phyloP scores from a whole-genome alignment of 1,140 invertebrate genomes.

The Gonioctena quinquepunctata region DNA sequence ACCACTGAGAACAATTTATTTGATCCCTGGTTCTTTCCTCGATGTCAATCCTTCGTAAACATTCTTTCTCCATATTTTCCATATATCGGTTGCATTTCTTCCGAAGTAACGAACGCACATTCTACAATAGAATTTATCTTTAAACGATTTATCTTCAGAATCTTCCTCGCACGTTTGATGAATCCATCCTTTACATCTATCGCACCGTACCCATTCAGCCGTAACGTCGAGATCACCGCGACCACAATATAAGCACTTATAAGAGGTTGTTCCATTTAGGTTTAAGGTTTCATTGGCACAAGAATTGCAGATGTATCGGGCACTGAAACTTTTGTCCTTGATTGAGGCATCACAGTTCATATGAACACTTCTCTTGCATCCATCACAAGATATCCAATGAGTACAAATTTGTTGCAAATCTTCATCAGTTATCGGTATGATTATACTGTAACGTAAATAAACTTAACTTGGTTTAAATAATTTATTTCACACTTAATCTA shows the following conservation, averaged over 20 bases:
- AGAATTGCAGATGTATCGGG: neutral
- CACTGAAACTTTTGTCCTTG: too few relatives aligned
- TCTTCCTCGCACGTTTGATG: neutral
- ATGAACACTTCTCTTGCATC: neutral
- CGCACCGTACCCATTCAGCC: too few relatives aligned
- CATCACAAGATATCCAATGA: constrained; percentile 19
- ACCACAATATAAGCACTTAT: too few relatives aligned
- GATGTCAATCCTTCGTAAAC: neutral
- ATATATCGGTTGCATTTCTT: neutral
- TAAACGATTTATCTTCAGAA: neutral
- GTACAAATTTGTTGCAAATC: neutral
- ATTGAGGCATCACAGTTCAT: constrained; percentile 1
- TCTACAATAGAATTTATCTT: neutral
- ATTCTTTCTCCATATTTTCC: neutral
- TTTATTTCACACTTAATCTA: too few relatives aligned
- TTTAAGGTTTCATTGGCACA: neutral
- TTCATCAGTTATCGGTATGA: neutral
- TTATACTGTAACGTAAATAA: too few relatives aligned
- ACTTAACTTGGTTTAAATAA: too few relatives aligned
- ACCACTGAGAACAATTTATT: constrained; percentile 5
- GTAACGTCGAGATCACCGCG: too few relatives aligned
- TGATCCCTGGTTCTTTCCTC: neutral
- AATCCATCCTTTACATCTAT: too few relatives aligned
- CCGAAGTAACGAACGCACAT: neutral
- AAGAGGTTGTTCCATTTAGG: neutral